Base-by-base conservation (phyloP, 2,113 vertebrate genomes). In the Oncorhynchus keta region DNA sequence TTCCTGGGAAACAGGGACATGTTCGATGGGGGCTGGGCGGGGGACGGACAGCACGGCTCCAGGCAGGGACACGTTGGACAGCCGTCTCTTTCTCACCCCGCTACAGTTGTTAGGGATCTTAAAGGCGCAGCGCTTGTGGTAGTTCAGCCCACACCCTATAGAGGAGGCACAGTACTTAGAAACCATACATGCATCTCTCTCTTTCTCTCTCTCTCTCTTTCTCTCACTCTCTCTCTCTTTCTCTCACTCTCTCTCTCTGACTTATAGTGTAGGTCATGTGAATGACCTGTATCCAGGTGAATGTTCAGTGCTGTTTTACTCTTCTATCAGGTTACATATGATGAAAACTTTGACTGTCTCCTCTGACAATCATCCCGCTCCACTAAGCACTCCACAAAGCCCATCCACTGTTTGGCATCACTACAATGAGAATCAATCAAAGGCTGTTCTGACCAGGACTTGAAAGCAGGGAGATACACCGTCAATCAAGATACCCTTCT, bases 71-170 rank as follows among this genome's bases (percentile, higher is more conserved):
- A 94, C 94, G 0, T 95, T 97, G 81, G 96, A 97, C 76, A 95
- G 88, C 4, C 96, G 94, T 48, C 96, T 93, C 90, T 97, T 97
- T 81, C 92, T 94, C 76, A 95, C 92, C 24, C 96, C 96, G 76
- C 95, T 96, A 88, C 96, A 97, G 87, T 96, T 97, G 92, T 97
- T 97, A 76, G 96, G 96, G 85, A 97, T 96, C 91, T 96, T 97
- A 91, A 97, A 97, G 79, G 96, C 96, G 80, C 96, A 97, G 68
- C 96, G 93, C 71, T 97, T 97, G 91, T 97, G 96, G 88, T 96
- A 97, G 90, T 97, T 96, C 81, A 97, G 93, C 30, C 96, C 96
- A 86, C 96, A 97, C 71, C 96, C 96, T 97, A 92, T 59, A 87
- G 79, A 62, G 24, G 24, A 59, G 32, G 16, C 24, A 45, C 32